Evolutionary conservation across 2,797 vertebrate species (phyloP), one percentile per base, ranked within the genome.

Genomic region (Coilia nasus): DNA sequence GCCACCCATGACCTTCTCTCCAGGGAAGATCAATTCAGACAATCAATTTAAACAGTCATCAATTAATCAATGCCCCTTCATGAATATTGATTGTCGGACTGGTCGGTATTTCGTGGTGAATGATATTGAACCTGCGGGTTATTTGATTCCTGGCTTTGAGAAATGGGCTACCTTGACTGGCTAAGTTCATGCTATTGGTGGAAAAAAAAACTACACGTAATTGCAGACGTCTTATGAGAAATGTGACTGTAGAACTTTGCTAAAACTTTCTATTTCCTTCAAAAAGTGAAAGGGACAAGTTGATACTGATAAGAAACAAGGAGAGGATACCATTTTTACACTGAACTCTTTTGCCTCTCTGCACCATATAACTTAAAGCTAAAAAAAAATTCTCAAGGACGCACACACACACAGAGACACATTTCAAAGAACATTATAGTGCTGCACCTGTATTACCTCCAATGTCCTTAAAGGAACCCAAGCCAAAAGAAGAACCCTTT

Each of bases 321-420:
- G 23, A 14, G 12, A 14, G 64, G 64, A 28, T 71, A 5, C 31
- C 28, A 31, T 28, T 71, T 28, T 71, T 71, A 31, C 14, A 28
- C 1, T 15, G 67, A 28, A 31, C 28, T 17, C 67, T 59, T 59
- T 21, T 21, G 57, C 5, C 15, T 59, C 57, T 59, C 19, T 59
- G 57, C 19, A n/a, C 15, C 19, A 59, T 21, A 59, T 19, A 59
- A 59, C 57, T 75, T 19, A 1, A 28, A 75, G 5, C 28, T 75
- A 14, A 9, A 54, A 75, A 75, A 75, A 35, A 75, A 41, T 75
- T 11, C 15, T 54, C 50, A 57, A 10, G 82, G 15, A 46, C 41
- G n/a, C 83, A 81, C 56, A 81, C 83, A 88, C 81, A 84, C 17
- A 87, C 81, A 84, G 2, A 84, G 2, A 41, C 54, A 56, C 81